A percentile compares a stretch with the other conserved stretches of the same genome.
Evolutionary conservation across 2,113 vertebrate genomes (phyloP).

Genomic region (Lathamus discolor): DNA sequence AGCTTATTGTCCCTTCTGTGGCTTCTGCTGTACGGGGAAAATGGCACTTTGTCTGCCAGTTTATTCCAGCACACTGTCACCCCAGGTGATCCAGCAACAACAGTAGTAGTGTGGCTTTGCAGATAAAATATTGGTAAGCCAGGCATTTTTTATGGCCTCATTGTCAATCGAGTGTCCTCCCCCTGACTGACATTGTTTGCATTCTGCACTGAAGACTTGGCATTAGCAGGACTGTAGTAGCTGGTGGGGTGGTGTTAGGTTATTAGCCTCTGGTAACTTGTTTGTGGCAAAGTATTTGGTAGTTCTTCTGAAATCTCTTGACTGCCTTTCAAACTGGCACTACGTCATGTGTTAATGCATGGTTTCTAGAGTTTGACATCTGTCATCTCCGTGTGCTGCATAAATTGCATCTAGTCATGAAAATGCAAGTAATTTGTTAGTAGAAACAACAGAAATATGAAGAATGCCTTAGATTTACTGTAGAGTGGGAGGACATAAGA

Average conservation of each 20-base stretch:
- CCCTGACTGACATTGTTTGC: background rate
- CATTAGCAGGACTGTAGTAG: background rate
- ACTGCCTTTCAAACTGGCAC: background rate
- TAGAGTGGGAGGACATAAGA: background rate
- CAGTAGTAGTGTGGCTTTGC: background rate
- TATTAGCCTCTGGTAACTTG: background rate
- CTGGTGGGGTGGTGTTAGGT: background rate
- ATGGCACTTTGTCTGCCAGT: background rate
- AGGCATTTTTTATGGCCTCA: background rate
- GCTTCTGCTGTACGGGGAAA: background rate
- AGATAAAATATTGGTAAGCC: background rate
- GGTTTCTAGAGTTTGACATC: background rate
- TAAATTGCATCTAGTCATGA: background rate
- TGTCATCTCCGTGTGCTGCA: background rate
- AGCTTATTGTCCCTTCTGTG: background rate
- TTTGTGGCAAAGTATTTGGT: background rate
- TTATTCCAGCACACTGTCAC: background rate
- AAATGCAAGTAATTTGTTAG: background rate
- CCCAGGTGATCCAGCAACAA: background rate
- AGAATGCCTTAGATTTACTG: background rate
- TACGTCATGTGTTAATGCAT: background rate
- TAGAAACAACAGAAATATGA: background rate
- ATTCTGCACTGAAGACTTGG: background rate
- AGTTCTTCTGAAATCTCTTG: background rate
- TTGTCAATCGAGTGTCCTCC: fast-evolving